These are phyloP conservation scores for Talpa occidentalis DNA, from an alignment of 2,113 vertebrate genomes.

Conservation along the genomic window DNA sequence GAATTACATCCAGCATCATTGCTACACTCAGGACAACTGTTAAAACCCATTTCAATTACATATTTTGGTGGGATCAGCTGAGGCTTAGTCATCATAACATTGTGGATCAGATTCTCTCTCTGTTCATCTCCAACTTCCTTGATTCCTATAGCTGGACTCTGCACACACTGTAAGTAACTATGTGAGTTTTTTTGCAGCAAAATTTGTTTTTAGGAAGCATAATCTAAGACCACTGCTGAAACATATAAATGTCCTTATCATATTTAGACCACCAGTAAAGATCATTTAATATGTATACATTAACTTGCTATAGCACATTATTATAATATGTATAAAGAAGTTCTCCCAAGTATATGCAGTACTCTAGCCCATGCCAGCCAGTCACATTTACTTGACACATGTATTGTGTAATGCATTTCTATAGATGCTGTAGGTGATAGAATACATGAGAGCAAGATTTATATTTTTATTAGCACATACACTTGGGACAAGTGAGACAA, in stretches of 20 bases:
- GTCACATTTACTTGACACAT: background rate
- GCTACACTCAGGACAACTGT: background rate
- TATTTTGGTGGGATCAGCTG: background rate
- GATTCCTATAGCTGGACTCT: background rate
- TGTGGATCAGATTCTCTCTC: background rate
- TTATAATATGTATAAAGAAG: background rate
- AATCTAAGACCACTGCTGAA: background rate
- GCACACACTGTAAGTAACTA: background rate
- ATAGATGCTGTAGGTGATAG: background rate
- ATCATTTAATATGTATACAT: background rate
- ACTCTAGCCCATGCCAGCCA: background rate
- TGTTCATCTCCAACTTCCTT: background rate
- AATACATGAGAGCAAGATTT: background rate
- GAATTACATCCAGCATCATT: background rate
- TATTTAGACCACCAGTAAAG: background rate
- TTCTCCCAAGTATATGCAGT: background rate
- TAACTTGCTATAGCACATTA: background rate
- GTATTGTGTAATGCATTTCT: background rate
- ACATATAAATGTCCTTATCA: background rate
- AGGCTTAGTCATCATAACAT: background rate
- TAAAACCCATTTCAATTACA: background rate
- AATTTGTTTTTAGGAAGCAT: background rate
- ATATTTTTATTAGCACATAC: background rate
- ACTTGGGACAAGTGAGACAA: background rate
- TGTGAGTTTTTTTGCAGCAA: background rate